These are phyloP conservation scores for Pseudoatta argentina DNA, from an alignment of 1,140 invertebrate genomes.

Conservation along the genomic window DNA sequence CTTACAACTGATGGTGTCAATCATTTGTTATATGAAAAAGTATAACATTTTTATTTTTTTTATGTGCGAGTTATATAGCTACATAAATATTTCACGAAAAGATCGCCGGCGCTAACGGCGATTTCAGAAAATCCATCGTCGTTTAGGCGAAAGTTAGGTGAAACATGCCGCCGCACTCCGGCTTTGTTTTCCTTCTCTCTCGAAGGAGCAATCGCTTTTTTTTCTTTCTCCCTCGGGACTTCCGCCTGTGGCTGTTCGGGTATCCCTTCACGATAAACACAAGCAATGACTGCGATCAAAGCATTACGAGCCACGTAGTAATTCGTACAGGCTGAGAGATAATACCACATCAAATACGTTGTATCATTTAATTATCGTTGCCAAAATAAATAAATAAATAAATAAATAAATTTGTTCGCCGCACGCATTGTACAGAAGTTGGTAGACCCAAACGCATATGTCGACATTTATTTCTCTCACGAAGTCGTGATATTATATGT, in stretches of 20 bases:
- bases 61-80: background rate
- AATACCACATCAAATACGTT: conserved; percentile 32
- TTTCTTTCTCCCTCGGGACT: conserved; percentile 52
- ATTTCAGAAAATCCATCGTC: conserved; percentile 56
- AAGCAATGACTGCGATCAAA: conserved; percentile 63
- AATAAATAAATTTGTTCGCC: conserved; percentile 42
- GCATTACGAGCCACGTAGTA: conserved; percentile 40
- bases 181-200: conserved; percentile 47
- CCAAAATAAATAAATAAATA: conserved; percentile 46
- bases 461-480: conserved; percentile 54
- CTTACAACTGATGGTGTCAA: background rate
- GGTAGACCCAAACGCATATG: conserved; percentile 4
- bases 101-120: conserved; percentile 18
- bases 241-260: conserved; percentile 40
- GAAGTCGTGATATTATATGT: conserved; percentile 52
- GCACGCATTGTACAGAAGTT: conserved; percentile 25
- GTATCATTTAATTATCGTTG: conserved; percentile 48
- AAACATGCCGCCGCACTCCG: conserved; percentile 37
- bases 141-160: conserved; percentile 46
- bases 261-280: conserved; percentile 67
- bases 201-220: conserved; percentile 41
- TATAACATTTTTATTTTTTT: background rate
- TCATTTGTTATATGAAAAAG: background rate
- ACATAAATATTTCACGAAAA: conserved; percentile 28
- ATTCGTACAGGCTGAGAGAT: conserved; percentile 22